phyloP scores from a whole-genome alignment of 2,797 vertebrate species.

The Pyrocephalus nanus region DNA sequence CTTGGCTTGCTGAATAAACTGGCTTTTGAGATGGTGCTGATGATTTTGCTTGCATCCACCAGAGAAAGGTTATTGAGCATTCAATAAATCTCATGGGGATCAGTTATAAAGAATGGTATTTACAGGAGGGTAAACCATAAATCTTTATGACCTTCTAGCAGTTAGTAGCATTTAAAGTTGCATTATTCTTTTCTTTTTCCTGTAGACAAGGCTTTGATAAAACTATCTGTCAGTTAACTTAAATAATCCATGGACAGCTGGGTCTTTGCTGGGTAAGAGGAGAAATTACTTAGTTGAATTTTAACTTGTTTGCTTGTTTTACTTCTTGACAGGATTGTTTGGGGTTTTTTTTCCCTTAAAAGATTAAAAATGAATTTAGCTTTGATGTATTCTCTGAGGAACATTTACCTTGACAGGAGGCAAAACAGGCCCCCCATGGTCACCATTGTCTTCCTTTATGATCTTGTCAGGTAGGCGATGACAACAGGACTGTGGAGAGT shows the following conservation, averaged over 20 bases:
- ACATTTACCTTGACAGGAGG: slow-evolving; percentile 6
- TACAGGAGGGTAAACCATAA: slow-evolving; percentile 63
- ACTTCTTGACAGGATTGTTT: neutral
- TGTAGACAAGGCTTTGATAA: slow-evolving; percentile 60
- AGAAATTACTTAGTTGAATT: slow-evolving; percentile 24
- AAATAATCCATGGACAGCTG: slow-evolving; percentile 45
- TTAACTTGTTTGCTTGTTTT: slow-evolving; percentile 40
- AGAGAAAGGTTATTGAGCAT: slow-evolving; percentile 67
- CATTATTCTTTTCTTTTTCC: slow-evolving; percentile 57
- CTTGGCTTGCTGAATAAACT: slow-evolving; percentile 38
- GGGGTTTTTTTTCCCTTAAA: neutral
- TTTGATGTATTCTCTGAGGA: neutral
- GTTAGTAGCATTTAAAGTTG: slow-evolving; percentile 65
- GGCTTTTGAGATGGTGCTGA: neutral
- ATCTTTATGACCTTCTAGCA: slow-evolving; percentile 71
- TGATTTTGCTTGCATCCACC: slow-evolving; percentile 51
- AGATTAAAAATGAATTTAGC: slow-evolving; percentile 26
- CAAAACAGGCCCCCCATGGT: neutral
- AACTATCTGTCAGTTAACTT: slow-evolving; percentile 64
- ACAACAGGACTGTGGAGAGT: slow-evolving; percentile 1
- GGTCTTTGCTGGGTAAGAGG: neutral
- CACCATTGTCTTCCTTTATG: neutral
- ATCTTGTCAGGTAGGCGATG: neutral
- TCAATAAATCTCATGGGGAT: slow-evolving; percentile 57
- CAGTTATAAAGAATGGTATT: slow-evolving; percentile 69